Evolutionary conservation across 2,113 vertebrate species (phyloP), one percentile per base, ranked within the genome.

Genomic region (Ammospiza nelsoni): DNA sequence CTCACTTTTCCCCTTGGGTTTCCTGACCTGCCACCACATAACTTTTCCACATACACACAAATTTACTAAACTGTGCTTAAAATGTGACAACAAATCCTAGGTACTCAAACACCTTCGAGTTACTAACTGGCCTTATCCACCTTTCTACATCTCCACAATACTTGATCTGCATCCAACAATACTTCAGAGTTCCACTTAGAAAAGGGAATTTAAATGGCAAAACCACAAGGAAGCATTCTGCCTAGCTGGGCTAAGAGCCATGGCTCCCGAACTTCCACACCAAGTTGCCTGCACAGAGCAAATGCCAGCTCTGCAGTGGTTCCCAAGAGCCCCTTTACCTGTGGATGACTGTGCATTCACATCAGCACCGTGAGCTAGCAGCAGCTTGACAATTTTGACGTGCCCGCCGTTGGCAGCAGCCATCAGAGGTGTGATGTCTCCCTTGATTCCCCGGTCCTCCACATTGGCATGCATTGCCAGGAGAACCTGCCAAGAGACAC

Each of bases 381-480:
- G 99, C 97, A 99, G 97, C 96, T 99, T 99, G 94, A 99, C 99
- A 39, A 99, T 99, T 97, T 99, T 99, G 92, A 99, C 99, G 20
- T 99, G 99, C 78, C 99, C 99, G 15, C 99, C 99, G 27, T 99
- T 99, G 97, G 99, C 99, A 96, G 99, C 99, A 94, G 99, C 99
- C 99, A 99, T 99, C 10, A 99, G 98, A 94, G 99, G 99, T 11
- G 99, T 99, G 95, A 99, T 99, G 96, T 99, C 99, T 89, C 99
- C 99, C 96, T 99, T 99, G 97, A 99, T 99, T 55, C 99, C 99
- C 88, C 99, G 97, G 96, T 99, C 99, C 97, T 99, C 99, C 55
- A 99, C 99, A 92, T 99, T 99, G 73, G 99, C 99, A 80, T 99
- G 99, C 99, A 99, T 99, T 75, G 99, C 99, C 97, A 99, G 97